phyloP scores from a whole-genome alignment of 2,113 vertebrate genomes.

The Grammomys surdaster region DNA sequence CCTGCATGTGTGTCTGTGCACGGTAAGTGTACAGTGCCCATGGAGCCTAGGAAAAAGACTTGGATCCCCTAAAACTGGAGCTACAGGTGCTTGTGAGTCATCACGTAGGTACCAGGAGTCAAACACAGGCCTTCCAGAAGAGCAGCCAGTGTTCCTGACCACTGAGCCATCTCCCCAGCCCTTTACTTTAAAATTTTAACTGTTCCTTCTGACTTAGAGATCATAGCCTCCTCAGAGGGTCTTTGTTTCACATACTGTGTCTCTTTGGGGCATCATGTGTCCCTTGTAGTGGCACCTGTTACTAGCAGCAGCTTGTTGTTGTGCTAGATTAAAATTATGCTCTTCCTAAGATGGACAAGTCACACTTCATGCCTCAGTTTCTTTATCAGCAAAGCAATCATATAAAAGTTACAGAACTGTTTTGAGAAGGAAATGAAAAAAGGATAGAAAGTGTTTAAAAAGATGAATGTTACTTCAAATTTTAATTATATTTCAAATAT shows the following conservation, averaged over 20 bases:
- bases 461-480: constrained; percentile 14
- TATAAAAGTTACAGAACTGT: neutral
- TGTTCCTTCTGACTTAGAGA: neutral
- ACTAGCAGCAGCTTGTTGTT: neutral
- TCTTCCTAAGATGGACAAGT: neutral
- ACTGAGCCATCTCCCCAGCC: neutral
- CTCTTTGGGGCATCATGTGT: neutral
- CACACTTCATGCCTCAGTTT: neutral
- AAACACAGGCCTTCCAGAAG: neutral
- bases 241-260: neutral
- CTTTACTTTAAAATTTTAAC: neutral
- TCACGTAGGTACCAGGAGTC: neutral
- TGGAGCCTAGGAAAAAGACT: neutral
- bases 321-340: neutral
- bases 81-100: neutral
- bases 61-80: neutral
- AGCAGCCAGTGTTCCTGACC: neutral
- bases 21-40: neutral
- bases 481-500: neutral
- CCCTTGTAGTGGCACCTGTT: neutral
- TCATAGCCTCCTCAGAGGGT: neutral
- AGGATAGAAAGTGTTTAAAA: neutral
- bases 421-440: neutral
- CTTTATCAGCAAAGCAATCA: neutral
- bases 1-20: neutral